Percentiles rank a stretch among this genome's conserved stretches.
These are phyloP conservation scores for Pristionchus japonicus DNA, from an alignment of 2,888 invertebrate species.

Conservation along the genomic window DNA sequence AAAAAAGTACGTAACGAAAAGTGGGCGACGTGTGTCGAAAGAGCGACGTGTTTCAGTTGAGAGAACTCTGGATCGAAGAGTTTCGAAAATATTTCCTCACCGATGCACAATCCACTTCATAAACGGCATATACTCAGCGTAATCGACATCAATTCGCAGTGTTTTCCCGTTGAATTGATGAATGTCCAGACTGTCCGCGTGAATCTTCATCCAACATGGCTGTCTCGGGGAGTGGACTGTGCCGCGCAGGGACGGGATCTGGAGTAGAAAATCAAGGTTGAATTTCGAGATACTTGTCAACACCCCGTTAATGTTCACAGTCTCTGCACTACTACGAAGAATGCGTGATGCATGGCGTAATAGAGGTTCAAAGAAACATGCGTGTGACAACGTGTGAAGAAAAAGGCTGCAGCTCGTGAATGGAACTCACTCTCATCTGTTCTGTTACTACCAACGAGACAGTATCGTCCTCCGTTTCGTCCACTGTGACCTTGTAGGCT, in stretches of 20 bases:
- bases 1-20: too few relatives aligned
- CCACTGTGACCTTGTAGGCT: neutral
- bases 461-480: neutral
- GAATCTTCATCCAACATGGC: neutral
- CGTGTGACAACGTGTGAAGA: too few relatives aligned
- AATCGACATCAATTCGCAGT: neutral
- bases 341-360: too few relatives aligned
- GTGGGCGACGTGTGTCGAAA: too few relatives aligned
- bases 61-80: too few relatives aligned
- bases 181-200: neutral
- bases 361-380: too few relatives aligned
- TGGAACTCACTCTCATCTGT: neutral
- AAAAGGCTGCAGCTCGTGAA: too few relatives aligned
- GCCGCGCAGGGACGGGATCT: neutral
- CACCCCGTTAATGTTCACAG: too few relatives aligned
- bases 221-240: neutral
- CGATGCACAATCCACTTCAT: neutral
- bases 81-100: neutral
- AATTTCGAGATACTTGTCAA: neutral
- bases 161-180: neutral
- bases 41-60: too few relatives aligned
- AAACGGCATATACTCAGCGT: neutral
- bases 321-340: too few relatives aligned
- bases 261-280: neutral
- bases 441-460: neutral